Base-by-base conservation (phyloP, 53 echinoderm and acorn worm species). In the Antedon mediterranea region DNA sequence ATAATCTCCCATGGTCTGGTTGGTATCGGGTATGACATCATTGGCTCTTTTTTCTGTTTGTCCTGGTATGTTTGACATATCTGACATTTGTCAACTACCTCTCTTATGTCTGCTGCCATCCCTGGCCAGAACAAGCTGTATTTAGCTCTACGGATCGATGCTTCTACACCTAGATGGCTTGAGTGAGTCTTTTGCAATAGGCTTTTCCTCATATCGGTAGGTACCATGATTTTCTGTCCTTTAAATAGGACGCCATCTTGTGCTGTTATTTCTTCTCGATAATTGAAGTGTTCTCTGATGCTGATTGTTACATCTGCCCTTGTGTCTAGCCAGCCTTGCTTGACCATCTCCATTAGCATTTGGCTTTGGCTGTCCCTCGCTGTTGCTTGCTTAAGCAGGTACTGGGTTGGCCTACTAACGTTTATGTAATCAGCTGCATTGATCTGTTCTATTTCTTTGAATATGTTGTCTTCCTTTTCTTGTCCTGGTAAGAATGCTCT, bases 241-340 rank as follows among this genome's bases (percentile, higher is more conserved):
- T 86, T 87, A 44, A 74, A 87, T 4, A 90, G 71, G 29, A 79
- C 78, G 30, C 90, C 84, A 78, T 87, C 82, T 43, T 90, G 87
- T 20, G 43, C 84, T 26, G 84, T 84, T 28, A 87, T 84, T 74
- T 90, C 90, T 41, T 84, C 79, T 72, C 84, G 34, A 37, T 71
- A 79, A 34, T 8, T 75, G 28, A 78, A 84, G 73, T 79, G 78
- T 34, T 78, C 84, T 8, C n/a, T n/a, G n/a, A n/a, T n/a, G n/a
- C n/a, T n/a, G n/a, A n/a, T n/a, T n/a, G n/a, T n/a, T n/a, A n/a
- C n/a, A n/a, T n/a, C n/a, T n/a, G n/a, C n/a, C n/a, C n/a, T n/a
- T n/a, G n/a, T n/a, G n/a, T 41, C 41, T 41, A 5, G 5, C 41
- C 41, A 41, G 5, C 41, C 41, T 7, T 41, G 41, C 41, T 34